Evolutionary conservation across 2,888 invertebrate species (phyloP).

Genomic region (Scotopteryx bipunctaria): DNA sequence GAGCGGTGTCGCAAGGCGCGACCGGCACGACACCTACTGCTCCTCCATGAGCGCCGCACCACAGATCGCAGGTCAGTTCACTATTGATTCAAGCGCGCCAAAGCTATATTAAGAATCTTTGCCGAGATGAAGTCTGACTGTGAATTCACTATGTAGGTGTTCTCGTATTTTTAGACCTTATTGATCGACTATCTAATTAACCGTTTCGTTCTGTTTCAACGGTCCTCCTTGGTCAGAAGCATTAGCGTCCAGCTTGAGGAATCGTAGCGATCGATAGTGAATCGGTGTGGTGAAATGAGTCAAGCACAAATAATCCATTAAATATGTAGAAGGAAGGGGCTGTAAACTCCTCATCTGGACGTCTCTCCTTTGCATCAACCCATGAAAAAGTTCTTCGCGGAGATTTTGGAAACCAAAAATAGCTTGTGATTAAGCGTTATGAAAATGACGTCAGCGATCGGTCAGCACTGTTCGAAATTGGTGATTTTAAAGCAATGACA

Average conservation of each 20-base stretch:
- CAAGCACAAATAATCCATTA: not conserved
- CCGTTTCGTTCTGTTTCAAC: not conserved
- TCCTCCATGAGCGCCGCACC: slow-evolving; percentile 3
- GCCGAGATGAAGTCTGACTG: slow-evolving; percentile 3
- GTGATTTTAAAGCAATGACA: slow-evolving; percentile 33
- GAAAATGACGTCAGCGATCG: slow-evolving; percentile 24
- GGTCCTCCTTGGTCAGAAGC: too few relatives aligned
- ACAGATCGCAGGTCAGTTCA: slow-evolving; percentile 13
- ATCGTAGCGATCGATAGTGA: not conserved
- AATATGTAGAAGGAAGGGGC: not conserved
- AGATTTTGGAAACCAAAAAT: slow-evolving; percentile 9
- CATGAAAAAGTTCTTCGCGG: slow-evolving; percentile 4
- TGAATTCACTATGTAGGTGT: slow-evolving; percentile 14
- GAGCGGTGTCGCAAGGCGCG: slow-evolving; percentile 11
- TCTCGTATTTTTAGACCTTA: slow-evolving; percentile 18
- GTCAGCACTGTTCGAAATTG: slow-evolving; percentile 25
- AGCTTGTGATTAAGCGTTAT: slow-evolving; percentile 16
- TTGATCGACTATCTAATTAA: not conserved
- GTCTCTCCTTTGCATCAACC: not conserved
- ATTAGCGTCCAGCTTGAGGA: too few relatives aligned
- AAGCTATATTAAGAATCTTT: slow-evolving; percentile 20
- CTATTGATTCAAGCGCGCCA: slow-evolving; percentile 17
- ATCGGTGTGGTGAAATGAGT: slow-evolving; percentile 1
- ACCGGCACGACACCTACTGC: slow-evolving; percentile 8
- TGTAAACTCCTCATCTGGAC: not conserved